Evolutionary conservation across 2,797 vertebrate genomes (phyloP), one percentile per base, ranked within the genome.

Genomic region (Salarias fasciatus): DNA sequence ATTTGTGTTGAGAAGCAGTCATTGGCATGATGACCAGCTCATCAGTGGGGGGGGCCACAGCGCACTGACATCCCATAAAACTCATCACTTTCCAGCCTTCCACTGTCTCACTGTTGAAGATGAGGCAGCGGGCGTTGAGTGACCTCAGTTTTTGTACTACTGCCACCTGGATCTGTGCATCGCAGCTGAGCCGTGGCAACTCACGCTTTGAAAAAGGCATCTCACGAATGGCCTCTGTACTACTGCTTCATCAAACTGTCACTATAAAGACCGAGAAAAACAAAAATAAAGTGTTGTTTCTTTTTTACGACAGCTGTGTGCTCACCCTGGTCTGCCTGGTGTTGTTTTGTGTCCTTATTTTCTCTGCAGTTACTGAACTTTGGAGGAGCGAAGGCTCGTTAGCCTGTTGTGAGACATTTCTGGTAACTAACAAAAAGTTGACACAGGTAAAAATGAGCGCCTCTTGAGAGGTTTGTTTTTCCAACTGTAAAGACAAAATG

Each of bases 191-290:
- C 18, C 18, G 18, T 24, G 18, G 77, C 54, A 53, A 82, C 50
- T 53, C 53, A 59, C 76, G 75, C 75, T 75, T 77, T 63, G 40
- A 65, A 80, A 24, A 85, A 66, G 52, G 74, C 67, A 52, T 76
- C 70, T 83, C 70, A 81, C 59, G 58, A 66, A 77, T 37, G 15
- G 70, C 79, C 83, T 81, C 77, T 82, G 83, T 88, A 89, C 90
- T 90, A 91, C 88, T 91, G 89, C 90, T 92, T 88, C 83, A 83
- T 86, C 76, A 86, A 87, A 86, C 70, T 83, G 80, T 86, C 89
- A 88, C 75, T 85, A 91, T 89, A 85, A 85, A 79, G 76, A 87
- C 83, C 66, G 64, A 84, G 64, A 77, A 85, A 70, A 81, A n/a
- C n/a, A 63, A 83, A 74, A 79, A 79, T 58, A 79, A 80, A 75